These are phyloP conservation scores for Andrena cerasifolii DNA, from an alignment of 1,140 invertebrate genomes.

Conservation along the genomic window DNA sequence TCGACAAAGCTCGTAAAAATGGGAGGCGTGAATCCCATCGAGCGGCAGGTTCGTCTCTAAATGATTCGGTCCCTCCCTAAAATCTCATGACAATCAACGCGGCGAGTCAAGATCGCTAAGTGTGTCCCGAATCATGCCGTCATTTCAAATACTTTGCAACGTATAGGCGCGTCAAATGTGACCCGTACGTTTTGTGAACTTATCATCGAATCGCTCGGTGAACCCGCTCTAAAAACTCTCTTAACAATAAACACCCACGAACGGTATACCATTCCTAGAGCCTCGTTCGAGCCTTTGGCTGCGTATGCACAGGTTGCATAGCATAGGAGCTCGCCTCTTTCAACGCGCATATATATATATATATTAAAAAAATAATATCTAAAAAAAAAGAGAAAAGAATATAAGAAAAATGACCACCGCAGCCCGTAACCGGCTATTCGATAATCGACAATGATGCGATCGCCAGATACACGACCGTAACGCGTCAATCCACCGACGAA, in stretches of 20 bases:
- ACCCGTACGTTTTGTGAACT: constrained; percentile 28
- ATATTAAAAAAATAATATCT: neutral
- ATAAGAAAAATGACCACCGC: constrained; percentile 36
- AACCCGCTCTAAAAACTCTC: neutral
- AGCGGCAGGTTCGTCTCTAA: neutral
- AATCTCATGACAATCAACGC: neutral
- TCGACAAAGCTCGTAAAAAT: neutral
- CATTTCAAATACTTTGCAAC: constrained; percentile 4
- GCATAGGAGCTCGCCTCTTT: neutral
- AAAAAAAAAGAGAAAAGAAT: neutral
- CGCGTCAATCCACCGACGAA: neutral
- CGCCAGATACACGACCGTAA: neutral
- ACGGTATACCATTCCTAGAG: neutral
- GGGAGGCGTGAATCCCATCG: neutral
- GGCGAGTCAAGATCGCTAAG: neutral
- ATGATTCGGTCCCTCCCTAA: neutral
- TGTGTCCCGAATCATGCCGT: neutral
- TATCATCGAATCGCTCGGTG: neutral
- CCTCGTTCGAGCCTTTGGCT: neutral
- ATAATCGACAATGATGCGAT: constrained; percentile 16
- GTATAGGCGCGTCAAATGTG: neutral
- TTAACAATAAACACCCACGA: neutral
- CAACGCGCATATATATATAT: neutral
- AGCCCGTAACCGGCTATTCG: constrained; percentile 61
- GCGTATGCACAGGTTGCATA: constrained; percentile 42